These are phyloP conservation scores for Semnopithecus entellus DNA, from an alignment of 2,113 vertebrate genomes.

Conservation along the genomic window DNA sequence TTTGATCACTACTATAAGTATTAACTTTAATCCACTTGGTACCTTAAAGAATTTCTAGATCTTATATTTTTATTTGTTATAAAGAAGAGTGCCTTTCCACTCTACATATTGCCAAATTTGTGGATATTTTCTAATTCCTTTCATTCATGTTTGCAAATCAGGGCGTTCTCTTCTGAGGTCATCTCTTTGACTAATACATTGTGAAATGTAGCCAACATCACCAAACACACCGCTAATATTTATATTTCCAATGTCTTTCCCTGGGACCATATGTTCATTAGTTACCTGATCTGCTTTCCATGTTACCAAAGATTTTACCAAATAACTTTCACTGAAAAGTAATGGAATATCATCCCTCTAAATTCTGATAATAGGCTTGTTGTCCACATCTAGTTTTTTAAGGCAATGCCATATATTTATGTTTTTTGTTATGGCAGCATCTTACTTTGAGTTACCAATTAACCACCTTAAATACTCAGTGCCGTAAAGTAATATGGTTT, in stretches of 20 bases:
- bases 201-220: background rate
- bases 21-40: background rate
- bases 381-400: background rate
- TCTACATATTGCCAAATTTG: background rate
- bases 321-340: background rate
- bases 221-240: background rate
- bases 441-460: background rate
- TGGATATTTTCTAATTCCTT: background rate
- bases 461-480: background rate
- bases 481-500: background rate
- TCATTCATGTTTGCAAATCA: background rate
- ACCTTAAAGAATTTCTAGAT: background rate
- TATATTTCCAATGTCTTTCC: background rate
- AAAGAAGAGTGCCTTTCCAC: background rate
- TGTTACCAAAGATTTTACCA: background rate
- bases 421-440: background rate
- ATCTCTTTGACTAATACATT: background rate
- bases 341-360: background rate
- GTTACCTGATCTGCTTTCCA: background rate
- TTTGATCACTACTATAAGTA: background rate
- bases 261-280: background rate
- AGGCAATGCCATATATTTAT: background rate
- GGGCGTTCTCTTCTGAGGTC: background rate
- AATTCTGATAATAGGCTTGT: background rate
- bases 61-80: background rate